Base-by-base conservation (phyloP, 92 coral and sea anemone genomes). In the Scolanthus callimorphus region DNA sequence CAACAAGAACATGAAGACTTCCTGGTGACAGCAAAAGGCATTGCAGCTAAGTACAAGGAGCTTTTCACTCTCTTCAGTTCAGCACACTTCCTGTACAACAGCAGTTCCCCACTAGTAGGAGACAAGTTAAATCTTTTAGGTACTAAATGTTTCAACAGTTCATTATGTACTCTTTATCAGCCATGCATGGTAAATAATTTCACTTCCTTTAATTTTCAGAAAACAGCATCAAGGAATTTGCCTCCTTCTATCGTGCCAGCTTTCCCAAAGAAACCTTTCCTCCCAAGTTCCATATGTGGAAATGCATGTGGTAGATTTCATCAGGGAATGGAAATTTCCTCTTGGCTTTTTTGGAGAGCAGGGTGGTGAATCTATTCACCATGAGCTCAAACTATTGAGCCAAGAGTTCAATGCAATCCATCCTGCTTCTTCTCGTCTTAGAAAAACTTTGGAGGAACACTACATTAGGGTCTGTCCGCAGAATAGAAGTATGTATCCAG, bases 301-400 rank as follows among this genome's bases (percentile, higher is more conserved):
- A 46, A 21, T 10, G 52, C 52, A 46, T 46, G 52, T 46, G 22
- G 52, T 46, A 20, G 52, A 46, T 11, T 46, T 46, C 52, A 46
- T 46, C 12, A 9, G 52, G 23, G 23, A 10, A 20, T 46, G 52
- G 52, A 46, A 46, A 21, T 46, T 46, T 46, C 52, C 52, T 46
- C 22, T 46, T 4, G 52, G 17, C 52, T 46, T 46, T 20, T 46
- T 46, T 9, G 52, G 52, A 9, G 52, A 46, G 52, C 52, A 46
- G 11, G 52, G 52, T 10, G 52, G 52, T 46, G 52, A 46, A 46
- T 46, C 52, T 6, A 46, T 46, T 46, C 52, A 46, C 17, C 52
- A 46, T 46, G 52, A 46, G 17, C 23, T 46, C 52, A 46, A 46
- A 9, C 23, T 6, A 4, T 20, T 46, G 19, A 46, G 22, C 52